Evolutionary conservation across 2,113 vertebrate species (phyloP), one percentile per base, ranked within the genome.

Genomic region (Orcinus orca): DNA sequence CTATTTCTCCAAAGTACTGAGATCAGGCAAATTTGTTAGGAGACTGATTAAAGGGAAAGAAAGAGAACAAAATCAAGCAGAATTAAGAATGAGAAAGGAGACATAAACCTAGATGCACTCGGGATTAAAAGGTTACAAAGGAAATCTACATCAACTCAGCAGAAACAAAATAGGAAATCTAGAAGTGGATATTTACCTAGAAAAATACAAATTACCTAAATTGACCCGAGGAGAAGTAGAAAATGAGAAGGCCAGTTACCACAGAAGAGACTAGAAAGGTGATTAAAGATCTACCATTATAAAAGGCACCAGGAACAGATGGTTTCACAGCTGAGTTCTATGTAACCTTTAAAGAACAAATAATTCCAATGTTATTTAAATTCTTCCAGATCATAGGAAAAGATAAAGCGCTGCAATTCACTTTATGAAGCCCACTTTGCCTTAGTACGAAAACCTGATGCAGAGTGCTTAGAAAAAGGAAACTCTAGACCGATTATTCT

Each of bases 331-430:
- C 88, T 93, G 92, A 97, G 86, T 89, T 95, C 96, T 86, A 33
- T 80, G 96, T 89, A 96, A 96, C 91, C 95, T 92, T 97, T 97
- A 95, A 95, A 96, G 91, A 97, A 96, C 93, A 97, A 98, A 97
- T 96, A 97, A 96, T 84, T 84, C 88, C 67, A 60, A 58, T 62
- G 73, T 97, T 97, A 96, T 96, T 89, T 95, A 97, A 79, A 89
- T n/a, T 58, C 88, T 88, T 91, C 47, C 67, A 15, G 50, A 92
- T 96, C 93, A 89, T 86, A 95, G 88, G 63, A 71, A 86, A 95
- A 93, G 89, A 93, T 60, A 36, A 91, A 97, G 53, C 13, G 0
- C n/a, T 13, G 47, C 62, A 60, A 50, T 95, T 82, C 53, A 9
- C 44, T 86, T 70, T 53, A 63, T 25, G 81, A 96, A 90, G 92